Conservation (phyloP, 2,888 invertebrate genomes). For the Philopedon plagiatum region DNA sequence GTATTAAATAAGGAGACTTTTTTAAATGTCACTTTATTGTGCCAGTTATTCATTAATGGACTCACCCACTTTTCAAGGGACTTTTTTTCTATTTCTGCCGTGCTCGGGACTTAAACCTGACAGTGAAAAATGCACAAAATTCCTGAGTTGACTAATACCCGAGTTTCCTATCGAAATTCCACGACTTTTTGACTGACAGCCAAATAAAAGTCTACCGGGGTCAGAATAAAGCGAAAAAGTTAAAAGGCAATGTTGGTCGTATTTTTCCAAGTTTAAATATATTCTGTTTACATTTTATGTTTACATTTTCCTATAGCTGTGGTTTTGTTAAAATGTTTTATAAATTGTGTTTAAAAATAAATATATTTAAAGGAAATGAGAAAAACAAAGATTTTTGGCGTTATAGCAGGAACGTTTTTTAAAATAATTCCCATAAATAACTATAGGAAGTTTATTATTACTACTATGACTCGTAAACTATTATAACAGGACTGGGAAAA, state of each 20-base stretch:
- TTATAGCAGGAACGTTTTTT: no score
- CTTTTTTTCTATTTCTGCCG: constrained; percentile 22
- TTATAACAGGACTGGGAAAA: no score
- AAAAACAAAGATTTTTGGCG: no score
- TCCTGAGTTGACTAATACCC: constrained; percentile 40
- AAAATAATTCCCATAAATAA: no score
- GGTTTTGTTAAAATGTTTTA: no score
- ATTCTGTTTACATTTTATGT: constrained; percentile 10
- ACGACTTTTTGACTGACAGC: constrained; percentile 36
- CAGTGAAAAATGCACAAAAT: constrained; percentile 41
- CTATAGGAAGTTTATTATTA: no score
- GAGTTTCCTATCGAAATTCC: constrained; percentile 30
- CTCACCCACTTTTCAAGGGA: background rate
- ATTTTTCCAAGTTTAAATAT: constrained; percentile 2
- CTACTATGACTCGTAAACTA: no score
- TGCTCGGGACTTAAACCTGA: constrained; percentile 8
- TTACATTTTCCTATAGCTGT: constrained; percentile 3
- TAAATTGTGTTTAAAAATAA: no score
- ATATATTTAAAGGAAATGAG: no score
- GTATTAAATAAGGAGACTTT: background rate
- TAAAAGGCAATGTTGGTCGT: constrained; percentile 6
- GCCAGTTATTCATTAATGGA: no score
- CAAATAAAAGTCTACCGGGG: constrained; percentile 20
- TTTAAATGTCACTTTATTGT: background rate
- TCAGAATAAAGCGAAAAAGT: constrained; percentile 16